A percentile compares a stretch with the other conserved stretches of the same genome.
Evolutionary conservation across 1,140 invertebrate species (phyloP).

Genomic region (Tetranychus cinnabarinus): DNA sequence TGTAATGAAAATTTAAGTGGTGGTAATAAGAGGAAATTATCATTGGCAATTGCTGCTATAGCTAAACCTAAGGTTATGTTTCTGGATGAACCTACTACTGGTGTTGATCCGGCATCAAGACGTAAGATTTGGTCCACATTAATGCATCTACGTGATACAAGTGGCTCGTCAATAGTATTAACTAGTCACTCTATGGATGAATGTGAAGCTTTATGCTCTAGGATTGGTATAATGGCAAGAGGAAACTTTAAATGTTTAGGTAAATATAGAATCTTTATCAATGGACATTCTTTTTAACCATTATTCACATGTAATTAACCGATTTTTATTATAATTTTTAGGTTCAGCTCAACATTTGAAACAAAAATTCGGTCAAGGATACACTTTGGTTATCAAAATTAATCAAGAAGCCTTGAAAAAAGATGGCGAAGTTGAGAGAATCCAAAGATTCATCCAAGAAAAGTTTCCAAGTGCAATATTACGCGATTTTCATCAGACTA

Average conservation of each 20-base stretch:
- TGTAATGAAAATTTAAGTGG: conserved; percentile 22
- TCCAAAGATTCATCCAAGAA: too few species aligned
- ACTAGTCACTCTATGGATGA: conserved; percentile 37
- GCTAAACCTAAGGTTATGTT: conserved; percentile 31
- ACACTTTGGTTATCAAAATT: too few species aligned
- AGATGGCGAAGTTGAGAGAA: too few species aligned
- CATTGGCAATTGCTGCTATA: conserved; percentile 67
- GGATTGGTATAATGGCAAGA: conserved; percentile 66
- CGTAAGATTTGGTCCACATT: conserved; percentile 23
- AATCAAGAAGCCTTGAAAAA: too few species aligned
- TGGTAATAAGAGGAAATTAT: conserved; percentile 84
- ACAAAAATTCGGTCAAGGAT: too few species aligned
- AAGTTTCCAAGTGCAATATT: too few species aligned
- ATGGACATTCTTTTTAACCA: too few species aligned
- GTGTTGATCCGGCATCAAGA: conserved; percentile 30
- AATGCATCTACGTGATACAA: not conserved
- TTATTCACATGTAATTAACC: too few species aligned
- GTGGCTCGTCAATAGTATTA: not conserved
- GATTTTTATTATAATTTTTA: too few species aligned
- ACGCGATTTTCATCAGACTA: too few species aligned
- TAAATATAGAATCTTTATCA: not conserved
- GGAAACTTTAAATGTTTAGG: conserved; percentile 49
- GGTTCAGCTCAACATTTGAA: too few species aligned
- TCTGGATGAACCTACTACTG: conserved; percentile 31
- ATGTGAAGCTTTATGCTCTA: conserved; percentile 59